phyloP scores from a whole-genome alignment of 1,140 invertebrate genomes.

The Camponotus pennsylvanicus region DNA sequence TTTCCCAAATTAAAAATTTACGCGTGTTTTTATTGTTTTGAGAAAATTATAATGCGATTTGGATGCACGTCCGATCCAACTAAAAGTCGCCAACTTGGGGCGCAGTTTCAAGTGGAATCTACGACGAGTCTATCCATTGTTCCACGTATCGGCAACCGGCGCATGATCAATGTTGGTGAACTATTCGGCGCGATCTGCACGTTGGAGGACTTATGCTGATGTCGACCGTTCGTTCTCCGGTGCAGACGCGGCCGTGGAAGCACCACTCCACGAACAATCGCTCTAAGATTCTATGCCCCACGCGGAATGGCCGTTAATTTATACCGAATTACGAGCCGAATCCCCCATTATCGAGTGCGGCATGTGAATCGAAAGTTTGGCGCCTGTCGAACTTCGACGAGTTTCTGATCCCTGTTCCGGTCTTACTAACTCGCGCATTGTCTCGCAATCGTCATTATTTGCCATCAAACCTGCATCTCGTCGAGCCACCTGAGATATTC shows the following conservation, averaged over 20 bases:
- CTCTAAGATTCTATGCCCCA: constrained; percentile 74
- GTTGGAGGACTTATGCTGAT: constrained; percentile 61
- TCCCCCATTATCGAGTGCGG: constrained; percentile 46
- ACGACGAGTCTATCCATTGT: constrained; percentile 76
- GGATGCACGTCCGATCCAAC: constrained; percentile 15
- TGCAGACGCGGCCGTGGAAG: constrained; percentile 30
- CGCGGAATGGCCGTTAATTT: constrained; percentile 74
- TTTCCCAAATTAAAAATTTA: neutral
- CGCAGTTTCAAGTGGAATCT: constrained; percentile 78
- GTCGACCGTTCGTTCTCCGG: constrained; percentile 51
- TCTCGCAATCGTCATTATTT: constrained; percentile 53
- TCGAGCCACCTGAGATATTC: constrained; percentile 22
- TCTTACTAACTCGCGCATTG: constrained; percentile 52
- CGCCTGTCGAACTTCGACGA: constrained; percentile 61
- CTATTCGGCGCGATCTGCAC: constrained; percentile 70
- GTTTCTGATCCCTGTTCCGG: constrained; percentile 57
- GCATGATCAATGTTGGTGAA: constrained; percentile 77
- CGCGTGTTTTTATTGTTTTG: neutral
- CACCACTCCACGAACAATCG: constrained; percentile 59
- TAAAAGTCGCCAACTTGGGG: constrained; percentile 70
- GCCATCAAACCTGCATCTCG: constrained; percentile 25
- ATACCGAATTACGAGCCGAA: constrained; percentile 65
- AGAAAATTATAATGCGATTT: constrained; percentile 66
- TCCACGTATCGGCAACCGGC: constrained; percentile 65
- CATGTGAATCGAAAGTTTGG: constrained; percentile 58